Evolutionary conservation across 2,888 invertebrate genomes (phyloP).

Genomic region (Zygogramma bicolorata): DNA sequence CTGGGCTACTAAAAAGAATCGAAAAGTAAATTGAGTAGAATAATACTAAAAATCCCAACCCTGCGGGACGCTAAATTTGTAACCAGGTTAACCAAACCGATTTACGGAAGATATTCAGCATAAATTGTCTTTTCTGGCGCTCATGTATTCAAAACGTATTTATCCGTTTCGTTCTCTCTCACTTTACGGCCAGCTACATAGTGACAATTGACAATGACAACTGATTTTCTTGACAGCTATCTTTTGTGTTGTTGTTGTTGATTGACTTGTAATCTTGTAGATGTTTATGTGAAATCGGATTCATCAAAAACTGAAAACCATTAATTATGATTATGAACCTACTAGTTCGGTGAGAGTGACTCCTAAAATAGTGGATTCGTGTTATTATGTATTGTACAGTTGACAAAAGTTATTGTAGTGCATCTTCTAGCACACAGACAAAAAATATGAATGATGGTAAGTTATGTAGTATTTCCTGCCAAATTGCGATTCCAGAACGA

Average conservation of each 20-base stretch:
- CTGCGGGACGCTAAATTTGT: no score
- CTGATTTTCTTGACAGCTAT: not conserved
- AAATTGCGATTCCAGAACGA: not conserved
- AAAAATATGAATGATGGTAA: conserved; percentile 83
- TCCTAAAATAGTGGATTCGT: conserved; percentile 62
- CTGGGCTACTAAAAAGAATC: no score
- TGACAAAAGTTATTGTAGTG: conserved; percentile 79
- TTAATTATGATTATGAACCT: conserved; percentile 66
- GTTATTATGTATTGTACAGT: conserved; percentile 79
- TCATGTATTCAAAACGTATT: no score
- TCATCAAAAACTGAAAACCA: not conserved
- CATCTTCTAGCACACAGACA: conserved; percentile 78
- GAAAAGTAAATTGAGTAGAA: no score
- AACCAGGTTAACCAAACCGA: no score
- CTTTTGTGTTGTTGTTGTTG: not conserved
- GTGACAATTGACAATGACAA: no score
- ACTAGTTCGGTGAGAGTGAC: conserved; percentile 74
- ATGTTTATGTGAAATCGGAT: not conserved
- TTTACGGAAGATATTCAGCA: no score
- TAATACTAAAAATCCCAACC: no score
- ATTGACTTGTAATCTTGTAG: no score
- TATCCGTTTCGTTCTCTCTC: no score
- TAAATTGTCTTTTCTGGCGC: no score
- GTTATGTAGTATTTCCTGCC: conserved; percentile 53
- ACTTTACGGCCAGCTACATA: no score